Evolutionary conservation across 2,113 vertebrate species (phyloP).

Genomic region (Sarotherodon lohbergeri): DNA sequence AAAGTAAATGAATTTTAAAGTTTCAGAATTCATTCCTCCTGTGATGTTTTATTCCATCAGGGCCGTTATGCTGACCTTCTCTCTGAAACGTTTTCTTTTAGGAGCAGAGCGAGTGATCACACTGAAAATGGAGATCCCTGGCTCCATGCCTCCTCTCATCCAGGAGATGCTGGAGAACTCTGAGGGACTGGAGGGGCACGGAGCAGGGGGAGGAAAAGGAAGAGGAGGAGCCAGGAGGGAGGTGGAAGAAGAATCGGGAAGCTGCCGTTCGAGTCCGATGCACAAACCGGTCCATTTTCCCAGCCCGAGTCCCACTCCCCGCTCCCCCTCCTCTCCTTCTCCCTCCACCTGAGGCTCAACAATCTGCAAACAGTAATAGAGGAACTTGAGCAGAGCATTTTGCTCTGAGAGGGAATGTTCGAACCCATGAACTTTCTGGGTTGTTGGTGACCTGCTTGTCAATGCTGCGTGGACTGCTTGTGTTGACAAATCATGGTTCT

Average conservation of each 20-base stretch:
- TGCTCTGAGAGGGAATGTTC: no score
- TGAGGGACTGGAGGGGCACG: slow-evolving; percentile 63
- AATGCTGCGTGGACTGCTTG: background rate
- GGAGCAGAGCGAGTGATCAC: slow-evolving; percentile 74
- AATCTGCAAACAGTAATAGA: background rate
- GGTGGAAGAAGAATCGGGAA: background rate
- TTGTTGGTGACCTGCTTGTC: background rate
- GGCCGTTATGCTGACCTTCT: background rate
- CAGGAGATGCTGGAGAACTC: slow-evolving; percentile 78
- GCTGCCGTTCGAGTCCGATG: slow-evolving; percentile 77
- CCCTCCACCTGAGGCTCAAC: slow-evolving; percentile 11
- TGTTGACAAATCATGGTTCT: background rate
- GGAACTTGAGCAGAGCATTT: background rate
- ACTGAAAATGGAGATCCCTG: slow-evolving; percentile 75
- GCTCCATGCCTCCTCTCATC: slow-evolving; percentile 75
- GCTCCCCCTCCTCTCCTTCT: slow-evolving; percentile 69
- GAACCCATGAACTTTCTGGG: background rate
- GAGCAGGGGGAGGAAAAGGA: slow-evolving; percentile 36
- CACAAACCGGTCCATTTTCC: slow-evolving; percentile 67
- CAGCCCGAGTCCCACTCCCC: slow-evolving; percentile 78
- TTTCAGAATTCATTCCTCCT: background rate
- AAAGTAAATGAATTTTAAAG: background rate
- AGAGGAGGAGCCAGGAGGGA: background rate
- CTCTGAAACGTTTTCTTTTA: slow-evolving; percentile 16
- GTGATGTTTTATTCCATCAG: background rate